Evolutionary conservation across 2,113 vertebrate genomes (phyloP), one percentile per base, ranked within the genome.

Genomic region (Plecturocebus donacophilus): DNA sequence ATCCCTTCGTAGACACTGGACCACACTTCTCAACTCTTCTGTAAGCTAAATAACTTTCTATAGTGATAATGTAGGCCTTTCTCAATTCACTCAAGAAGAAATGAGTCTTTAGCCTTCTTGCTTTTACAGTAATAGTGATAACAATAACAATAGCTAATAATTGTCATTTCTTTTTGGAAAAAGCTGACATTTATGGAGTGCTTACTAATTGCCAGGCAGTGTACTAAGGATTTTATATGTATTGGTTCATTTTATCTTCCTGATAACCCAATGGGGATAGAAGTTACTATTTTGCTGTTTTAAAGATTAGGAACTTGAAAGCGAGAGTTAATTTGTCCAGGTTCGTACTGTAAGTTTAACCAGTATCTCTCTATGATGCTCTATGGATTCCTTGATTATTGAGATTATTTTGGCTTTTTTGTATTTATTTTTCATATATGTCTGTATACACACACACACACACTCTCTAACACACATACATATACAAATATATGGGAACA

Each of bases 251-350:
- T 83, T 86, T 87, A 82, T 87, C 56, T 13, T 88, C 25, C 54
- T 70, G 73, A 88, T 94, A 96, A 93, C 90, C 21, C 47, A 89
- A 8, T 38, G 23, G 45, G 11, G 54, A 20, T 49, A 85, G 25
- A 70, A 93, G 91, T 95, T 4, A 84, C 32, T 88, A 91, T 94
- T 95, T 96, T 92, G 54, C 7, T 23, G 54, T 54, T 93, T 93
- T 94, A 94, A 96, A 81, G 52, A 79, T 86, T 89, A 56, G 42
- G 54, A 96, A 96, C 75, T 4, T 89, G 79, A 97, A 87, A 58
- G 42, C 40, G 8, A 96, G 66, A 88, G 32, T 95, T 96, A 91
- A 93, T 95, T 92, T 97, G 6, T 38, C 49, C n/a, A 83, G 30
- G 20, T 91, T 94, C 17, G 82, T 16, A 75, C 6, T 75, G 25